Evolutionary conservation across 2,113 vertebrate genomes (phyloP).

Genomic region (Gymnarchus niloticus): DNA sequence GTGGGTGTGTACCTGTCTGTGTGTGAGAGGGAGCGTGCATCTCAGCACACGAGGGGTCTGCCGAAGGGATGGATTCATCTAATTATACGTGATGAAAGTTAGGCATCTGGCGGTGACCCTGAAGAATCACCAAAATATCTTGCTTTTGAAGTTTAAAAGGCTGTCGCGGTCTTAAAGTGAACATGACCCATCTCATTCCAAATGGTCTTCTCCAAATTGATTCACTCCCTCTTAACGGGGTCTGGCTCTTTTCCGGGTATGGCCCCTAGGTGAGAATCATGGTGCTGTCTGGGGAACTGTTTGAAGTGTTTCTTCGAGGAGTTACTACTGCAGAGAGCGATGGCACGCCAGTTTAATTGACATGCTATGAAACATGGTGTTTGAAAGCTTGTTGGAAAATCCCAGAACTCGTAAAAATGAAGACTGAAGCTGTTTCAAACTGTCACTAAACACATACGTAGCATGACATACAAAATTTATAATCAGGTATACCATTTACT

Average conservation of each 20-base stretch:
- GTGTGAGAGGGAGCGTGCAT: neutral
- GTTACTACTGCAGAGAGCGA: neutral
- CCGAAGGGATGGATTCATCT: neutral
- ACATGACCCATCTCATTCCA: neutral
- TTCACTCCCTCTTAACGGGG: neutral
- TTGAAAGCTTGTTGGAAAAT: neutral
- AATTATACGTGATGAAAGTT: neutral
- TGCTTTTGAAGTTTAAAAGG: constrained; percentile 11
- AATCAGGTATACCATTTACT: neutral
- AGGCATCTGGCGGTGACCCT: neutral
- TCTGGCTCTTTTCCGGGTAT: neutral
- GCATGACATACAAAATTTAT: neutral
- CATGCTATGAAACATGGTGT: neutral
- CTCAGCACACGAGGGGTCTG: neutral
- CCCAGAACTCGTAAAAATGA: neutral
- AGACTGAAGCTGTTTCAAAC: neutral
- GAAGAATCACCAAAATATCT: neutral
- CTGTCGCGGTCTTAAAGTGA: neutral
- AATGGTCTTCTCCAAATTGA: neutral
- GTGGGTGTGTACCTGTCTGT: neutral
- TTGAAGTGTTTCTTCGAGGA: neutral
- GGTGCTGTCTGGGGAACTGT: too few relatives aligned
- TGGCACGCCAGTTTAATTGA: neutral
- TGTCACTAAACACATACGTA: neutral
- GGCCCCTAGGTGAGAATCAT: neutral